phyloP scores from a whole-genome alignment of 2,797 vertebrate genomes.

The Trachurus trachurus region DNA sequence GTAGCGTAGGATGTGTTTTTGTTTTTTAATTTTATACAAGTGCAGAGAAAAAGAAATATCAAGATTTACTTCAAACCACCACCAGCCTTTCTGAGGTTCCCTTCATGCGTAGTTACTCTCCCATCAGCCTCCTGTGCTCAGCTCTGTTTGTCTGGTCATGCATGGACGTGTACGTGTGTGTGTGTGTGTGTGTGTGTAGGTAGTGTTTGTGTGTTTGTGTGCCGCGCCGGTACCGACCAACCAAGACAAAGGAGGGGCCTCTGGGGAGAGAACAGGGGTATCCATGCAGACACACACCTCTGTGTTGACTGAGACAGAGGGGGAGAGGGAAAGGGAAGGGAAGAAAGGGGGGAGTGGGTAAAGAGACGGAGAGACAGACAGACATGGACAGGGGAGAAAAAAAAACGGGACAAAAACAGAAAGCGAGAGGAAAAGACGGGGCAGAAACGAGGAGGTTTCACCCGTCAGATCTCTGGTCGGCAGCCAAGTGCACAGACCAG shows the following conservation, averaged over 20 bases:
- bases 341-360: not conserved
- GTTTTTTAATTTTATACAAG: not conserved
- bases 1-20: constrained; percentile 1
- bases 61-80: constrained; percentile 38
- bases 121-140: constrained; percentile 63
- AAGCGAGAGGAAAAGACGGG: constrained; percentile 34
- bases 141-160: constrained; percentile 75
- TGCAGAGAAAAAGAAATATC: constrained; percentile 36
- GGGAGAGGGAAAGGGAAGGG: not conserved
- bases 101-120: constrained; percentile 72
- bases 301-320: not conserved
- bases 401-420: constrained; percentile 5
- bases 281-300: not conserved
- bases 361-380: not conserved
- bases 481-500: constrained; percentile 92
- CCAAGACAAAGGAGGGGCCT: constrained; percentile 60
- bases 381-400: not conserved
- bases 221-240: constrained; percentile 26
- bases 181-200: constrained; percentile 23
- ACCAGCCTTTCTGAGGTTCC: constrained; percentile 34
- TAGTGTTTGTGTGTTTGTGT: constrained; percentile 20
- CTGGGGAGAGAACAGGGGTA: not conserved
- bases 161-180: constrained; percentile 39
- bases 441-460: constrained; percentile 73
- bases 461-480: constrained; percentile 89